These are phyloP conservation scores for Chondrosia reniformis DNA, from an alignment of 37 sponge, comb jelly and placozoan genomes.

Conservation along the genomic window DNA sequence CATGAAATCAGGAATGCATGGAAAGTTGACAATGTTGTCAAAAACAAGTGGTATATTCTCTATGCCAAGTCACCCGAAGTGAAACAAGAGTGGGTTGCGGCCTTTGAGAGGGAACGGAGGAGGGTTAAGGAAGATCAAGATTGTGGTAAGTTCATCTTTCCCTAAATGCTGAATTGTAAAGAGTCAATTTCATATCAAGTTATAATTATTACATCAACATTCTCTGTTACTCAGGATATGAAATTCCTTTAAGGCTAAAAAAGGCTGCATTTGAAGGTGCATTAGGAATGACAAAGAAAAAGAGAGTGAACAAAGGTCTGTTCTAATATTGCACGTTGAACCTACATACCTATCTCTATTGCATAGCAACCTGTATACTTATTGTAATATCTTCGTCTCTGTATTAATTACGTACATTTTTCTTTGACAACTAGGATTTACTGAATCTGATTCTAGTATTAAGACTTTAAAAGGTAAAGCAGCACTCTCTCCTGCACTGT, in stretches of 20 bases:
- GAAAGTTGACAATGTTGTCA: conserved; percentile 86
- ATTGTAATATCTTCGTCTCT: background rate
- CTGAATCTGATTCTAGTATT: background rate
- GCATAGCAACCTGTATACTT: background rate
- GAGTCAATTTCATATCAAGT: no score
- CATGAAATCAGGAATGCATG: conserved; percentile 81
- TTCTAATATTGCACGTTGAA: background rate
- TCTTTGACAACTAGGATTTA: background rate
- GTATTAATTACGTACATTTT: background rate
- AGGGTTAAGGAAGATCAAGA: conserved; percentile 67
- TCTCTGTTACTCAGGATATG: conserved; percentile 3
- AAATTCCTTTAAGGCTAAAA: conserved; percentile 1
- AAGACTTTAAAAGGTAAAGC: background rate
- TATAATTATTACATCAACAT: no score
- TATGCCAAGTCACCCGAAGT: conserved; percentile 62
- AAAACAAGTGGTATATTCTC: conserved; percentile 88
- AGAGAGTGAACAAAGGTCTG: conserved; percentile 13
- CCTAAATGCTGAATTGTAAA: no score
- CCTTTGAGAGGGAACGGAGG: conserved; percentile 73
- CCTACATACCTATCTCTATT: no score
- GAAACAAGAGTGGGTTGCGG: conserved; percentile 85
- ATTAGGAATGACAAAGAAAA: background rate
- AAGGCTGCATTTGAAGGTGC: conserved; percentile 23
- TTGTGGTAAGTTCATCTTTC: conserved; percentile 29
- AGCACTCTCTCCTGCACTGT: conserved; percentile 1